Evolutionary conservation across 2,113 vertebrate genomes (phyloP), one percentile per base, ranked within the genome.

Genomic region (Vulpes lagopus): DNA sequence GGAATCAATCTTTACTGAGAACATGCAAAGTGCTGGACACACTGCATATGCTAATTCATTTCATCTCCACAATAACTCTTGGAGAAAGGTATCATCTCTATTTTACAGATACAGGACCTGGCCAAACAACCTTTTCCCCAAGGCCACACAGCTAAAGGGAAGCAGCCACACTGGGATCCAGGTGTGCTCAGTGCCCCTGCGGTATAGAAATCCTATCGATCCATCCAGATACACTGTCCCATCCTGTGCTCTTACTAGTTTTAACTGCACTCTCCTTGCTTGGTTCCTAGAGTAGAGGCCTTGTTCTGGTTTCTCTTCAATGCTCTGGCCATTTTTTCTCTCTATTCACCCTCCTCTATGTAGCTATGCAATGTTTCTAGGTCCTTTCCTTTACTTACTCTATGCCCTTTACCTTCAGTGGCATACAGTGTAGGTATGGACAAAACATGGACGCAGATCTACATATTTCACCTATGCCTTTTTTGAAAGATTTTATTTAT

Each of bases 371-470:
- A 38, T 74, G 59, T 91, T 96, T 92, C 71, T 38, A 71, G 43
- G 60, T 35, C 51, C 38, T 95, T 96, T 89, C 30, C 59, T 95
- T 95, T 80, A 67, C 55, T 91, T 62, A 38, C 14, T 69, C 55
- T 67, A 16, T 32, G 94, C 55, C 5, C 55, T 90, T 84, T 92
- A 71, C 27, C n/a, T 32, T 73, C 12, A 51, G 25, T 94, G 62
- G 62, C 87, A 81, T 88, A 38, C 38, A 38, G 1, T 83, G 32
- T 67, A 22, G 19, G 8, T 69, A 53, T 12, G 55, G 19, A 78
- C 55, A 69, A 90, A 91, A 87, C 22, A 92, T n/a, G 67, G 38
- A 73, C 17, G 79, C 57, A 81, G 85, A 92, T 80, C 67, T 96
- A 93, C 16, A 55, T 78, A 86, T 82, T 55, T 62, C 38, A 84